phyloP scores from a whole-genome alignment of 2,888 invertebrate genomes.

The Dioctria rufipes region DNA sequence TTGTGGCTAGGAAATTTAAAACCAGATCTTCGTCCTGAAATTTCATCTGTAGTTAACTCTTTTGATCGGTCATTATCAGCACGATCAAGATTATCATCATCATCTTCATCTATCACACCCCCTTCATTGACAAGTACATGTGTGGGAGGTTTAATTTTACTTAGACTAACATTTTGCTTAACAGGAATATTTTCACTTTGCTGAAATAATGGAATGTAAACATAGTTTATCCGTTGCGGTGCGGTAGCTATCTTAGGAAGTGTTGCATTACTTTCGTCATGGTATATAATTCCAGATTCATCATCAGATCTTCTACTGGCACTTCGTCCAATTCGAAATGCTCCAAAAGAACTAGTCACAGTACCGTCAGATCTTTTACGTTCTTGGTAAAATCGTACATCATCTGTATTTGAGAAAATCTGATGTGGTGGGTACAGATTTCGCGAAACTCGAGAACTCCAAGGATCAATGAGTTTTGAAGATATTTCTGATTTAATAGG shows the following conservation, averaged over 20 bases:
- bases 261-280: constrained; percentile 48
- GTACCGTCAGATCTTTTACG: constrained; percentile 67
- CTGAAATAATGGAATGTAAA: constrained; percentile 67
- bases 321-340: constrained; percentile 65
- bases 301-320: constrained; percentile 56
- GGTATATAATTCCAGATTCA: constrained; percentile 6
- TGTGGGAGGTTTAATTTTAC: constrained; percentile 66
- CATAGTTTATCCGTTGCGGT: constrained; percentile 63
- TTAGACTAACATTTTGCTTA: constrained; percentile 65
- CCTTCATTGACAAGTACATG: constrained; percentile 63
- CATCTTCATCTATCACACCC: constrained; percentile 64
- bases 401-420: constrained; percentile 68
- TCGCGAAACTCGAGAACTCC: constrained; percentile 64
- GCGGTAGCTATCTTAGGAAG: constrained; percentile 53
- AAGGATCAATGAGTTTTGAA: constrained; percentile 29
- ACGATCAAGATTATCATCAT: constrained; percentile 63
- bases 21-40: constrained; percentile 69
- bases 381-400: constrained; percentile 67
- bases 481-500: not conserved
- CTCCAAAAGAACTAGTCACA: constrained; percentile 68
- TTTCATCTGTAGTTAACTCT: constrained; percentile 30
- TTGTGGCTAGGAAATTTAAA: constrained; percentile 70
- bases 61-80: constrained; percentile 63
- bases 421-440: constrained; percentile 70
- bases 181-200: constrained; percentile 54